Evolutionary conservation across 2,113 vertebrate genomes (phyloP).

Genomic region (Copsychus sechellarum): DNA sequence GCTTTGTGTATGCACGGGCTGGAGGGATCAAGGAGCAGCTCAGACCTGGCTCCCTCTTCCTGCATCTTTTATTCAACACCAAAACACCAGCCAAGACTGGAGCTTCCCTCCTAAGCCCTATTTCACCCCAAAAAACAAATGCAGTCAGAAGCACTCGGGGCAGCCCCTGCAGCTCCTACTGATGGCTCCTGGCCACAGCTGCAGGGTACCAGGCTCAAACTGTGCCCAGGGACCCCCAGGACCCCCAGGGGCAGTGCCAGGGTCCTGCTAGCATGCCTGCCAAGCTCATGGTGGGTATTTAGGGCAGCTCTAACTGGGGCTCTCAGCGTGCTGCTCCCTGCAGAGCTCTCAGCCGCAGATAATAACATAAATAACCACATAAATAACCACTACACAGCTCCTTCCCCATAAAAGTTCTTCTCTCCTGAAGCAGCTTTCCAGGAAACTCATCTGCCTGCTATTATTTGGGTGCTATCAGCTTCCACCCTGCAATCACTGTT

Average conservation of each 20-base stretch:
- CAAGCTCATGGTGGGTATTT: background rate
- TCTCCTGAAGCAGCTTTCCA: background rate
- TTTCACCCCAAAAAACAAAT: background rate
- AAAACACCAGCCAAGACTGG: background rate
- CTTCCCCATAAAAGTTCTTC: background rate
- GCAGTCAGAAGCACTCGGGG: fast-evolving
- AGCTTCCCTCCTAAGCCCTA: background rate
- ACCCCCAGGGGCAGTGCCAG: background rate
- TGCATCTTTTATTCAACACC: background rate
- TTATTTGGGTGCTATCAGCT: background rate
- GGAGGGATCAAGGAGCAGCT: background rate
- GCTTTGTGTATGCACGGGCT: background rate
- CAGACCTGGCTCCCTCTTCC: background rate
- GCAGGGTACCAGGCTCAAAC: background rate
- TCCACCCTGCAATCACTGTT: background rate
- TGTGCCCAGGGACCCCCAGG: background rate
- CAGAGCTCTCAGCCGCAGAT: background rate
- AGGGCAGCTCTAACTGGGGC: background rate
- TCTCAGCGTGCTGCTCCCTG: background rate
- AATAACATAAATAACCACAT: slow-evolving; percentile 1
- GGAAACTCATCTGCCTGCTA: background rate
- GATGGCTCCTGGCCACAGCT: background rate
- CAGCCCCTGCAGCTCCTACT: background rate
- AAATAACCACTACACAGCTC: background rate
- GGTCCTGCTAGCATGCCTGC: background rate